A percentile compares a stretch with the other conserved stretches of the same genome.
Conservation (phyloP, 2,113 vertebrate species). For the Mandrillus leucophaeus region DNA sequence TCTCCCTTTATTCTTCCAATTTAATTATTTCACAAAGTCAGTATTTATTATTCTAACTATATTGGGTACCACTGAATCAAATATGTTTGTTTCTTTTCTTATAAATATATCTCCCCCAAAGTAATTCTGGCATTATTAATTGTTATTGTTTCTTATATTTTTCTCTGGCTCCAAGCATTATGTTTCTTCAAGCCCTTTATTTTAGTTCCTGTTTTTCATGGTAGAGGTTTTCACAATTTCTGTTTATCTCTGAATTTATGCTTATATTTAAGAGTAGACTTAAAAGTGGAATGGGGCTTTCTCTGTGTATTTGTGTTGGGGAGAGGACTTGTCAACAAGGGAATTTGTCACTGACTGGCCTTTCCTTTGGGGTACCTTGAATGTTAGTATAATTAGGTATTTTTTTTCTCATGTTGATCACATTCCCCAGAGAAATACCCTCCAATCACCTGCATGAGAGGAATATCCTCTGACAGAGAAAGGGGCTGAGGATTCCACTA, state of each 20-base stretch:
- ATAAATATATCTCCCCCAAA: neutral
- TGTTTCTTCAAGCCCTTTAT: neutral
- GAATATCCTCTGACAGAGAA: neutral
- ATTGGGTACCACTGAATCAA: neutral
- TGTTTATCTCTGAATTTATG: neutral
- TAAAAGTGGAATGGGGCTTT: neutral
- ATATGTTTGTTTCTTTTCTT: neutral
- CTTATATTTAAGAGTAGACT: neutral
- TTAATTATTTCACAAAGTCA: neutral
- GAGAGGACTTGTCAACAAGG: neutral
- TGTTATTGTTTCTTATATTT: neutral
- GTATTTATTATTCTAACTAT: neutral
- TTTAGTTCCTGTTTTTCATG: neutral
- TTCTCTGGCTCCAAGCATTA: neutral
- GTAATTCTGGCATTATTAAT: neutral
- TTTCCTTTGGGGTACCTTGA: neutral
- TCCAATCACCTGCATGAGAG: neutral
- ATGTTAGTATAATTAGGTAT: neutral
- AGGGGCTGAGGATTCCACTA: accelerated
- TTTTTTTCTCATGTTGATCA: neutral
- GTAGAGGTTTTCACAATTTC: neutral
- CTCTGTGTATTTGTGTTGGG: neutral
- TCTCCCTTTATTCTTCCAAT: neutral
- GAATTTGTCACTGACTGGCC: neutral
- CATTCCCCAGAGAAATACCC: neutral